A percentile compares a stretch with the other conserved stretches of the same genome.
phyloP scores from a whole-genome alignment of 2,888 invertebrate species.

The Thysanoteuthis rhombus region DNA sequence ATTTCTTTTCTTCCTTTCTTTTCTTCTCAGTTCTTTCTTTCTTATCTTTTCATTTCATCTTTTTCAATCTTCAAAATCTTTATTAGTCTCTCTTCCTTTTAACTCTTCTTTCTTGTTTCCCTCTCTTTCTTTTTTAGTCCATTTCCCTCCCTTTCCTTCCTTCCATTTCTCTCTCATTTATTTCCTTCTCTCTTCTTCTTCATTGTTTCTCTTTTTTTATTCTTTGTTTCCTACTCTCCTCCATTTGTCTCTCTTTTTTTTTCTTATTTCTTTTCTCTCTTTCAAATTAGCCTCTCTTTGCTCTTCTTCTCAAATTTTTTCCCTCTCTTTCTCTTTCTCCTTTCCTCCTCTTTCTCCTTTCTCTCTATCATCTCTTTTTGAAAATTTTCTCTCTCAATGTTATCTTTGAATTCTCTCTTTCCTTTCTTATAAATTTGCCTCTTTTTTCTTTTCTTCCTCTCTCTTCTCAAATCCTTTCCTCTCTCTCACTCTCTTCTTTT shows the following conservation, averaged over 20 bases:
- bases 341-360: background rate
- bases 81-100: background rate
- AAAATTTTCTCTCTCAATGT: background rate
- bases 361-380: background rate
- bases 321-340: background rate
- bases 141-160: background rate
- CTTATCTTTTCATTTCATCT: background rate
- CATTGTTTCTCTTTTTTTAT: background rate
- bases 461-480: too few relatives aligned
- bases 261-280: background rate
- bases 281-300: too few relatives aligned
- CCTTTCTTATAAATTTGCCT: background rate
- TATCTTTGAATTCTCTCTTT: background rate
- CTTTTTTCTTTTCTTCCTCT: background rate
- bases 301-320: too few relatives aligned
- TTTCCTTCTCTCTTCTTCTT: too few relatives aligned
- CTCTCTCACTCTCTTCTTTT: background rate
- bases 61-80: background rate
- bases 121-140: background rate
- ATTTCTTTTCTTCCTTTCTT: too few relatives aligned
- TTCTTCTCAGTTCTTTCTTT: too few relatives aligned
- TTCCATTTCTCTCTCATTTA: too few relatives aligned
- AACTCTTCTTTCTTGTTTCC: background rate
- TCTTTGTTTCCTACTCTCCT: too few relatives aligned
- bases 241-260: background rate